Base-by-base conservation (phyloP, 2,797 vertebrate species). In the Amblyraja radiata region DNA sequence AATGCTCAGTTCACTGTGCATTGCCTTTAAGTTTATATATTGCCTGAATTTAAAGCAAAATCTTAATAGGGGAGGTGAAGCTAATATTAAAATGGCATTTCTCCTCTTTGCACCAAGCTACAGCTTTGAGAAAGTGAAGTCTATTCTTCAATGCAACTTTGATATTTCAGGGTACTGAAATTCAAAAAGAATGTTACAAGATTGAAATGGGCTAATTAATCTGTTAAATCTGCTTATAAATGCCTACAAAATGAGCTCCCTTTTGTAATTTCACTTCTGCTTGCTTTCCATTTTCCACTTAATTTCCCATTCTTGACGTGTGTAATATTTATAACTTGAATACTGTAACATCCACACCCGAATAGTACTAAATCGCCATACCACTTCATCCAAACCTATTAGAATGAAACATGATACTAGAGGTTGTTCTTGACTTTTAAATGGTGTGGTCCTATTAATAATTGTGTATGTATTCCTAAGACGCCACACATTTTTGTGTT, bases 151-250 rank as follows among this genome's bases (percentile, higher is more conserved):
- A 36, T 68, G n/a, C 63, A 68, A 65, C 6, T n/a, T 18, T 88
- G 61, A 36, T 54, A 36, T 88, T 65, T 88, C 61, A 18, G 63
- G 9, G 28, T 28, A 68, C 16, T 28, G 80, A 68, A 68, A 88
- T 88, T 88, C 84, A 68, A 88, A 68, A 13, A 68, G 63, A 68
- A n/a, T 61, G 81, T 68, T 88, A 88, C 14, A 68, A 32, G n/a
- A 21, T 65, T 65, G 84, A 88, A 88, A 88, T 36, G 1, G 14
- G 14, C 32, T 32, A 68, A 68, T 68, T 68, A 68, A 68, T 88
- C 84, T 16, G 36, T 36, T n/a, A 65, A 14, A 4, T 46, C 10
- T 36, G 3, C 36, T 54, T 0, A 9, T 54, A 6, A 46, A 9
- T 25, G 25, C 25, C 23, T 6, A 23, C 25, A 54, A 21, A 21